phyloP scores from a whole-genome alignment of 1,140 invertebrate genomes.

The Drosophila truncata region DNA sequence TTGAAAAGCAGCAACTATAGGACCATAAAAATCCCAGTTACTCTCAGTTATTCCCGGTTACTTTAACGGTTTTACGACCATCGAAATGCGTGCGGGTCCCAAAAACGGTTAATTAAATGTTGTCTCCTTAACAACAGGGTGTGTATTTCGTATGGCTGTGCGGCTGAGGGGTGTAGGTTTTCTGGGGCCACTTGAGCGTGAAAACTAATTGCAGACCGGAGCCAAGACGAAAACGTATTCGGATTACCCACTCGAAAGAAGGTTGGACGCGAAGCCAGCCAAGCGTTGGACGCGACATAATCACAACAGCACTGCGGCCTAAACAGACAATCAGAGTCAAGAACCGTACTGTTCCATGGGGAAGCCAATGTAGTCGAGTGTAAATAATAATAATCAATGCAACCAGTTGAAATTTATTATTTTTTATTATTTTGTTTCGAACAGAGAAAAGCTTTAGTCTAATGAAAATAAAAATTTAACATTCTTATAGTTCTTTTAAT shows the following conservation, averaged over 20 bases:
- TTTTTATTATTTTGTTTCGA: no score
- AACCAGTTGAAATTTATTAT: no score
- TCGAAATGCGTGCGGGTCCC: constrained; percentile 36
- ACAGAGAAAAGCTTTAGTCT: no score
- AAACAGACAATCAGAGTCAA: constrained; percentile 6
- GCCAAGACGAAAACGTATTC: constrained; percentile 26
- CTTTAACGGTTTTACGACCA: constrained; percentile 49
- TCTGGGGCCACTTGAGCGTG: constrained; percentile 54
- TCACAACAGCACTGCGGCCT: constrained; percentile 16
- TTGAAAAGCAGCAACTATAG: constrained; percentile 15
- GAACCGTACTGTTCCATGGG: background rate
- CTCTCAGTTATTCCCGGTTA: constrained; percentile 30
- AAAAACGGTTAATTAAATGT: constrained; percentile 70
- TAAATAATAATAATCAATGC: background rate
- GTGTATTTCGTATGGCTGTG: constrained; percentile 25
- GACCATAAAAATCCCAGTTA: constrained; percentile 42
- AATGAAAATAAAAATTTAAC: no score
- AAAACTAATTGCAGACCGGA: constrained; percentile 62
- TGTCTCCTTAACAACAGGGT: constrained; percentile 48
- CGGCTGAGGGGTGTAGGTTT: background rate
- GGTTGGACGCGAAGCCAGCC: constrained; percentile 56
- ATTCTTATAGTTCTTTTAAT: no score
- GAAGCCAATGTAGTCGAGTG: background rate
- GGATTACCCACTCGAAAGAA: constrained; percentile 28
- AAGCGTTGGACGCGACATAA: constrained; percentile 70